Percentiles rank a stretch among this genome's conserved stretches.
Conservation (phyloP, 2,797 vertebrate genomes). For the Rhinichthys osculus region DNA sequence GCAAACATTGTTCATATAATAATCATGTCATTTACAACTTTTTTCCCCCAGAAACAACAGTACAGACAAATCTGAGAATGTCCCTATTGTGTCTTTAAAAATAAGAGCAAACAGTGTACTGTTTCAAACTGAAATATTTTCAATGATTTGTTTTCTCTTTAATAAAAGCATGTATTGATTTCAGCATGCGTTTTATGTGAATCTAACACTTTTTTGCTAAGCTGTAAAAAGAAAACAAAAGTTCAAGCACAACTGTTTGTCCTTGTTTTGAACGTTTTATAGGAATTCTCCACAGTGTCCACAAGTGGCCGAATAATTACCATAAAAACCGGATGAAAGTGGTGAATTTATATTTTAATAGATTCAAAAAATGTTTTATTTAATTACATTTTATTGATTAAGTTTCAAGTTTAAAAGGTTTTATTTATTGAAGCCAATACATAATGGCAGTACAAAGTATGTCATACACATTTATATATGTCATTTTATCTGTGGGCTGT, state of each 20-base stretch:
- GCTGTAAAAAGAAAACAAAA: background rate
- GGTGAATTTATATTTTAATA: slow-evolving; percentile 1
- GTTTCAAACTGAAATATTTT: slow-evolving; percentile 9
- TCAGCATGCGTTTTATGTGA: background rate
- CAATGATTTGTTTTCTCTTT: slow-evolving; percentile 1
- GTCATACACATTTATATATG: background rate
- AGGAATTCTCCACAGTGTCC: background rate
- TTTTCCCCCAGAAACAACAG: background rate
- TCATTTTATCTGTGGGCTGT: background rate
- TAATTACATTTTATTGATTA: background rate
- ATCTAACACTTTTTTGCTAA: background rate
- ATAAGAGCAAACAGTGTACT: background rate
- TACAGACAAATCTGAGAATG: background rate
- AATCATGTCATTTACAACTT: background rate
- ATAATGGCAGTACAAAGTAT: background rate
- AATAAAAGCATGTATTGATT: slow-evolving; percentile 32
- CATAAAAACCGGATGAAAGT: background rate
- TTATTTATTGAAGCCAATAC: background rate
- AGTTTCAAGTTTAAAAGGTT: background rate
- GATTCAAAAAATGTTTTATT: background rate
- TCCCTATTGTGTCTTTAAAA: background rate
- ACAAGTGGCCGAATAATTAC: background rate
- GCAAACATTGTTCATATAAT: slow-evolving; percentile 19
- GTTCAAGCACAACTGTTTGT: background rate
- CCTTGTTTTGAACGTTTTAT: background rate